Base-by-base conservation (phyloP, 2,888 invertebrate species). In the Microchrysa polita region DNA sequence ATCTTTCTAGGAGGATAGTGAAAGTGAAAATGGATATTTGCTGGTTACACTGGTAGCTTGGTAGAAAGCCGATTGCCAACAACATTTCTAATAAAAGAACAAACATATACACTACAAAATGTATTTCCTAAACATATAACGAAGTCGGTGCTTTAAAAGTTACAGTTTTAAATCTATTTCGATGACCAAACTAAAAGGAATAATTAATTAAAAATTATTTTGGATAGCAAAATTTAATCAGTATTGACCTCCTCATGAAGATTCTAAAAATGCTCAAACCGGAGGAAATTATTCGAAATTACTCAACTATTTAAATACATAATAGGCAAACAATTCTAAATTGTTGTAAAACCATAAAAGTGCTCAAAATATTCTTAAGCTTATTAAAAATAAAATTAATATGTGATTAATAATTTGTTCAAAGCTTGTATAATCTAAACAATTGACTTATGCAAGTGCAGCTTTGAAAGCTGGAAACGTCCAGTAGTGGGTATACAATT, bases 1-100 rank as follows among this genome's bases (percentile, higher is more conserved):
- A 73, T 73, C 48, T 85, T 89, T 89, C 84, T 90, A 92, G 92
- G 91, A 90, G 84, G 91, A 91, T 83, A 84, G 88, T 83, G 86
- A 87, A 83, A 88, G 87, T 81, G 87, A 89, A 77, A 87, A 89
- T 83, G 90, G 90, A 85, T 87, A 88, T 83, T 87, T 90, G 83
- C 88, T 92, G 83, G 88, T 88, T 81, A 86, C 89, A 80, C 82
- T 91, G 85, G 87, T 87, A 84, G 89, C 89, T 85, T 90, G 88
- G 82, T 85, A 84, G 80, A 79, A 55, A 40, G 12, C 40, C 18
- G 7, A n/a, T 55, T 48, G 12, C 14, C 48, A 27, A 48, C 52
- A 67, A 52, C 27, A 34, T 34, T 34, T n/a, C n/a, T n/a, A n/a
- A 34, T 34, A 34, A 34, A 48, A n/a, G n/a, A n/a, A 27, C 5